A percentile compares a stretch with the other conserved stretches of the same genome.
Conservation (phyloP, 2,797 vertebrate species). For the Cheirogaleus major region DNA sequence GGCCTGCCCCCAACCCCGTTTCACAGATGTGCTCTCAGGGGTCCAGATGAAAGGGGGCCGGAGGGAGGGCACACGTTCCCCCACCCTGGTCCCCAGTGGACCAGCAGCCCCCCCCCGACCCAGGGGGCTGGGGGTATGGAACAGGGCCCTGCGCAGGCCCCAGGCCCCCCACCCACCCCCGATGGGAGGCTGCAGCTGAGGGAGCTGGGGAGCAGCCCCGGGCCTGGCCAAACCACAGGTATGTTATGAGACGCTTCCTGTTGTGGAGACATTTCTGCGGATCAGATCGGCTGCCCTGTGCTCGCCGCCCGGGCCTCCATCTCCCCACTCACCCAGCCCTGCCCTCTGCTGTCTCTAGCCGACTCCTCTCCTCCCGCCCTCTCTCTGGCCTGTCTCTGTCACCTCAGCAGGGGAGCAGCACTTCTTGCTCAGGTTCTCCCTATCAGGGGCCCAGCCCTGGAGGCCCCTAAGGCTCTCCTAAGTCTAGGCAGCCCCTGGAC, state of each 20-base stretch:
- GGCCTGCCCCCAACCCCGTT: background rate
- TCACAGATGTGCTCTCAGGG: background rate
- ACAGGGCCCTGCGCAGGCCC: background rate
- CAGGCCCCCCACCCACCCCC: background rate
- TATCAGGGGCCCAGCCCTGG: background rate
- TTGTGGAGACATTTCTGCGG: constrained; percentile 88
- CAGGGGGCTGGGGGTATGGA: background rate
- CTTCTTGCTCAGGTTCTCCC: background rate
- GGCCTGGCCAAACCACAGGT: constrained; percentile 87
- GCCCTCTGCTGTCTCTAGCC: background rate
- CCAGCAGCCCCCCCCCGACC: background rate
- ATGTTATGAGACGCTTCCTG: constrained; percentile 91
- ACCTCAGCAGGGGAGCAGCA: background rate
- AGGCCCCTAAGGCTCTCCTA: background rate
- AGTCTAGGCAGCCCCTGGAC: background rate
- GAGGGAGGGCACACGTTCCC: too few species aligned
- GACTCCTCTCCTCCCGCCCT: background rate
- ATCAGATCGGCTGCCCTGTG: constrained; percentile 12
- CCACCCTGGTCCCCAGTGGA: background rate
- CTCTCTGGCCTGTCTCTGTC: background rate
- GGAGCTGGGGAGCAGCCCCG: constrained; percentile 79
- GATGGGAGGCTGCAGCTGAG: constrained; percentile 63
- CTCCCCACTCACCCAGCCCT: background rate
- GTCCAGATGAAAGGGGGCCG: background rate
- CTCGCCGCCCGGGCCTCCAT: background rate